A percentile compares a stretch with the other conserved stretches of the same genome.
Conservation (phyloP, 1,140 invertebrate species). For the Tetramorium parvispinum region DNA sequence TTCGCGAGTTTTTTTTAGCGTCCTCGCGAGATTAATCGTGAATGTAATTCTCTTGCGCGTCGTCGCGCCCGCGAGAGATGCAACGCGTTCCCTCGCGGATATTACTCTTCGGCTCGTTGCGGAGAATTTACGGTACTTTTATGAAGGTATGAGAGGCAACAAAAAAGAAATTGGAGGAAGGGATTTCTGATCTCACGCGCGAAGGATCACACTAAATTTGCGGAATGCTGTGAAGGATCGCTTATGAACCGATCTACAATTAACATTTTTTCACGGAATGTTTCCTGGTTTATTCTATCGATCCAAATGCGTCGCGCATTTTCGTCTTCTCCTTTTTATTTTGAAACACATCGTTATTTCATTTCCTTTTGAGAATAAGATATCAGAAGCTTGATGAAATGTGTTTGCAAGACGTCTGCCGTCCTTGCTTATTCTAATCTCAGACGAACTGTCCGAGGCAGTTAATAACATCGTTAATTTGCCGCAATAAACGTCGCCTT, state of each 20-base stretch:
- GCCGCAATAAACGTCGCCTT: constrained; percentile 50
- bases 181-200: background rate
- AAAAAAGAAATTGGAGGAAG: background rate
- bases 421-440: constrained; percentile 47
- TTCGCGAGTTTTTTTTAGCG: constrained; percentile 42
- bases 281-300: background rate
- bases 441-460: constrained; percentile 8
- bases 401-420: background rate
- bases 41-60: constrained; percentile 44
- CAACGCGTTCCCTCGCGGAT: constrained; percentile 25
- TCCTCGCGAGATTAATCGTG: constrained; percentile 58
- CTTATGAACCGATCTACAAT: background rate
- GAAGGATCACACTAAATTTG: background rate
- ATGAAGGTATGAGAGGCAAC: constrained; percentile 1
- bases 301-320: background rate
- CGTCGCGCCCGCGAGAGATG: constrained; percentile 19
- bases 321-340: constrained; percentile 11
- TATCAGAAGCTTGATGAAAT: background rate
- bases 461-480: constrained; percentile 25
- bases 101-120: constrained; percentile 55
- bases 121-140: constrained; percentile 34
- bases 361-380: background rate
- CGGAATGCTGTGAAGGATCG: background rate
- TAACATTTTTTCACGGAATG: background rate
- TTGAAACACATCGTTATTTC: constrained; percentile 15